A percentile compares a stretch with the other conserved stretches of the same genome.
phyloP scores from a whole-genome alignment of 2,113 vertebrate genomes.

The Brachyhypopomus gauderio region DNA sequence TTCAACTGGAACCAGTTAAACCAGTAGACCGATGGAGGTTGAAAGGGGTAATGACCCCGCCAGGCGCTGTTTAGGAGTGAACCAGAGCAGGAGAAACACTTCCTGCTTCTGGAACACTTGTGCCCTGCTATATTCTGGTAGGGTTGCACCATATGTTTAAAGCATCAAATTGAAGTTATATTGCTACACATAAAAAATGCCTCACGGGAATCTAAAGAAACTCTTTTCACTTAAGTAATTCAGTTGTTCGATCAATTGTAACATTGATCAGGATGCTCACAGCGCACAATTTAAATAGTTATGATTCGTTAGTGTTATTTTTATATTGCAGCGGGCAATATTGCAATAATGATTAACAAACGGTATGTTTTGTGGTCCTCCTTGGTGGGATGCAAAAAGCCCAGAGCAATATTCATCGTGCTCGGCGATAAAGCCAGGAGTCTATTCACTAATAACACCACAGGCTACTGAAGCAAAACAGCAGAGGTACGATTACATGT shows the following conservation, averaged over 20 bases:
- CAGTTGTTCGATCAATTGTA: neutral
- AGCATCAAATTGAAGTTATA: neutral
- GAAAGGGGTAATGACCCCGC: neutral
- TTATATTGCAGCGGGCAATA: neutral
- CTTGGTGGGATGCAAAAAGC: neutral
- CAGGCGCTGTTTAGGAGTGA: neutral
- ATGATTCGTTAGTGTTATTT: neutral
- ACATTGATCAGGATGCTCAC: neutral
- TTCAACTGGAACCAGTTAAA: neutral
- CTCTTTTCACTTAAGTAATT: neutral
- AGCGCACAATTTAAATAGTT: neutral
- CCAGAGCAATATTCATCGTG: constrained; percentile 7
- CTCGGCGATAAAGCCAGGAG: constrained; percentile 13
- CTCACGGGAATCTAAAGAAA: neutral
- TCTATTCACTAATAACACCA: constrained; percentile 1
- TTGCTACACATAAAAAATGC: neutral
- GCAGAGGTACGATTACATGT: neutral
- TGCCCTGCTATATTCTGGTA: neutral
- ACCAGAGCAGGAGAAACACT: neutral
- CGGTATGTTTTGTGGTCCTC: neutral
- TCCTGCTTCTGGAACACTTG: neutral
- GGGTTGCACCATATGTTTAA: neutral
- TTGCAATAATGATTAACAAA: neutral
- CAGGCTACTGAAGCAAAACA: neutral
- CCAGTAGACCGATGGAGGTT: constrained; percentile 29